Evolutionary conservation across 2,797 vertebrate species (phyloP).

Genomic region (Austrolebias charrua): DNA sequence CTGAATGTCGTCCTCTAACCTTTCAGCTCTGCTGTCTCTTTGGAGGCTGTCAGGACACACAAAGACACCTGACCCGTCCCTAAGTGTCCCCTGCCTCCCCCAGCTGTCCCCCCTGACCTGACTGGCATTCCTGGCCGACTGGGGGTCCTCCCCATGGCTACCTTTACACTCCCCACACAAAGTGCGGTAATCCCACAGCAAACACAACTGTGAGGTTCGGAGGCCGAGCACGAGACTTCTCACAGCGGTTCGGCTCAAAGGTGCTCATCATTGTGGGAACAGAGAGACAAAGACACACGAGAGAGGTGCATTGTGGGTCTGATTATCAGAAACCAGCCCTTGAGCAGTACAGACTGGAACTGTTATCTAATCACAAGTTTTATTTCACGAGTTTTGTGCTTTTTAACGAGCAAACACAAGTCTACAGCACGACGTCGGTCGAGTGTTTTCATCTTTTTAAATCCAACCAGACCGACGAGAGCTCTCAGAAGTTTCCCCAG

Average conservation of each 20-base stretch:
- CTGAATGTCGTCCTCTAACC: slow-evolving; percentile 76
- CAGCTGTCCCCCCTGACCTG: slow-evolving; percentile 75
- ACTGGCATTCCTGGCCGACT: slow-evolving; percentile 82
- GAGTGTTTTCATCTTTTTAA: no score
- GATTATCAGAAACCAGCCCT: background rate
- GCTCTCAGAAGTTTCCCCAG: no score
- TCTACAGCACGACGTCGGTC: no score
- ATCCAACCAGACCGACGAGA: no score
- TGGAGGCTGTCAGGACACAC: slow-evolving; percentile 81
- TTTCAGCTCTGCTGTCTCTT: slow-evolving; percentile 81
- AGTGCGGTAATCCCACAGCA: slow-evolving; percentile 88
- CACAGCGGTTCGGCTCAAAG: slow-evolving; percentile 51
- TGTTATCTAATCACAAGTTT: background rate
- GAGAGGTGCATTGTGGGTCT: slow-evolving; percentile 59
- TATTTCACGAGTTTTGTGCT: background rate
- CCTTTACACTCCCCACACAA: slow-evolving; percentile 72
- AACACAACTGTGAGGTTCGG: slow-evolving; percentile 83
- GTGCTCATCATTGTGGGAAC: slow-evolving; percentile 70
- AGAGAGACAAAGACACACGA: slow-evolving; percentile 21
- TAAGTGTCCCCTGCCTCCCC: slow-evolving; percentile 62
- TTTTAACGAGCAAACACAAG: no score
- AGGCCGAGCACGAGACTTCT: slow-evolving; percentile 70
- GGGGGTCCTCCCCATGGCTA: slow-evolving; percentile 88
- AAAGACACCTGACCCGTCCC: slow-evolving; percentile 87
- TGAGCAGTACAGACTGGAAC: background rate